phyloP scores from a whole-genome alignment of 2,888 invertebrate species.

The Athetis lepigone region DNA sequence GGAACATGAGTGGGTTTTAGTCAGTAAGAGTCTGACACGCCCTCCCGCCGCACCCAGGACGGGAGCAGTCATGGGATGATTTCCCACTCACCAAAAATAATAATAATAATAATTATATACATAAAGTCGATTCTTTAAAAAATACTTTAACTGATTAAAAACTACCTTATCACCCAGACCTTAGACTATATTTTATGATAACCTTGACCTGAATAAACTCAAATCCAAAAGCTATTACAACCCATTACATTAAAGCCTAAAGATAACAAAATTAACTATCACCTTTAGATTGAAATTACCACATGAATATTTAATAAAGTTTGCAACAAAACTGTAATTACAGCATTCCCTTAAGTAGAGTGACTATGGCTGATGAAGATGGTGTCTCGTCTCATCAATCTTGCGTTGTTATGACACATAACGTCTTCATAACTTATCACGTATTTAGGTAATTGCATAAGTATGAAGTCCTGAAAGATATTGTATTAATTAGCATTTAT shows the following conservation, averaged over 20 bases:
- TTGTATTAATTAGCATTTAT: too few species aligned
- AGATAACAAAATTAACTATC: slow-evolving; percentile 6
- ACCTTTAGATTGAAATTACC: background rate
- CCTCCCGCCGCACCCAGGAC: too few species aligned
- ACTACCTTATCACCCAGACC: too few species aligned
- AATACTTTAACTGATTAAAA: too few species aligned
- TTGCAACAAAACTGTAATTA: slow-evolving; percentile 36
- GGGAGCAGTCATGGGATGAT: too few species aligned
- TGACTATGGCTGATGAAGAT: slow-evolving; percentile 27
- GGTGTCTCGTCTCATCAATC: slow-evolving; percentile 38
- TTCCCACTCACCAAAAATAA: too few species aligned
- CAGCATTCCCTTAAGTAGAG: slow-evolving; percentile 24
- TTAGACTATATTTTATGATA: too few species aligned
- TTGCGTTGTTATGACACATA: slow-evolving; percentile 19
- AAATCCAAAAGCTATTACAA: background rate
- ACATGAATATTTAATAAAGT: slow-evolving; percentile 33
- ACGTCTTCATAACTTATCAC: slow-evolving; percentile 1
- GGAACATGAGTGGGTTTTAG: too few species aligned
- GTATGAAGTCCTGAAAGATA: too few species aligned
- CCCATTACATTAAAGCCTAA: background rate
- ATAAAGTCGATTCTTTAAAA: too few species aligned
- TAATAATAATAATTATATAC: too few species aligned
- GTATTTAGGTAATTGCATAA: background rate
- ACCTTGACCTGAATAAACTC: background rate
- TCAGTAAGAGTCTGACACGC: too few species aligned